Evolutionary conservation across 2,888 invertebrate species (phyloP), one percentile per base, ranked within the genome.

Genomic region (Cryptocephalus primarius): DNA sequence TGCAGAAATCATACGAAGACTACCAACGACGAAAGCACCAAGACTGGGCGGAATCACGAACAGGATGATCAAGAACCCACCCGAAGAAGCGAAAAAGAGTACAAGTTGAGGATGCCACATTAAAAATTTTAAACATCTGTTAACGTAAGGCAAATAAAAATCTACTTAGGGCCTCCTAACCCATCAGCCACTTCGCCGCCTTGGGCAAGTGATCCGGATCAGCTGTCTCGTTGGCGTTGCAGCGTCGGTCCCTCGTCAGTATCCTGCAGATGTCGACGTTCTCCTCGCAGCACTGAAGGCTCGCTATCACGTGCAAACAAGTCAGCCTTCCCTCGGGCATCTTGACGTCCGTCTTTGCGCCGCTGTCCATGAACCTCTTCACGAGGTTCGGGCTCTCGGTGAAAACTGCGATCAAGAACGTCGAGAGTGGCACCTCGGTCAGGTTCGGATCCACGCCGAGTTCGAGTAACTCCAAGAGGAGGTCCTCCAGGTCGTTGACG

Each of bases 391-490:
- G 33, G 45, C 63, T 60, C 45, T 60, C 62, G 6, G 61, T 60
- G 52, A 65, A 71, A 2, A 68, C 42, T 6, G 64, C 50, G 41
- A 69, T 44, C 4, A 66, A 51, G n/a, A 70, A 44, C 1, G 63
- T 53, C 1, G 66, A 65, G 42, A 67, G 49, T 4, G 70, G 69
- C 1, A 64, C 60, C 44, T 61, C 58, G 0, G 63, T 58, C 9
- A 57, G 41, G 50, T 67, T 65, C 4, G 69, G 65, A 55, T 68
- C 55, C 3, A 65, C 62, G 9, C 69, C 69, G 47, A 53, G 60
- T 12, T 57, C 48, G 39, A 70, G 50, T 12, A 71, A 52, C 9
- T 54, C 22, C 22, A 22, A 4, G 22, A 22, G 22, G 22, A 22
- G 3, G 3, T 22, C 22, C 22, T 22, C 22, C 22, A 22, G 22